phyloP scores from a whole-genome alignment of 2,113 vertebrate species.

The Cheilinus undulatus region DNA sequence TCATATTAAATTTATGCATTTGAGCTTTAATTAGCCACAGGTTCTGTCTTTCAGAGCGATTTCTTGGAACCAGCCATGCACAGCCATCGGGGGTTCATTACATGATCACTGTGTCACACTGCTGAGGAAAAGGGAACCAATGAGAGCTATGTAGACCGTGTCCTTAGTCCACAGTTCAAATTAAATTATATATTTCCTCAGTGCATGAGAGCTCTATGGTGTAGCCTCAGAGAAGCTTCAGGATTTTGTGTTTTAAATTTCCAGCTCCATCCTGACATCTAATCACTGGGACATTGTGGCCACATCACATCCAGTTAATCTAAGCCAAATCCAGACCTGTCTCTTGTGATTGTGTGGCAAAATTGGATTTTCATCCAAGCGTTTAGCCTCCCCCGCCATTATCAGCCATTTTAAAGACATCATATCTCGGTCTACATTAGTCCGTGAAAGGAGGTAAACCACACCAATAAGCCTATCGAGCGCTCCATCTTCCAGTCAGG shows the following conservation, averaged over 20 bases:
- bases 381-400: conserved; percentile 64
- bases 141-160: neutral
- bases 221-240: neutral
- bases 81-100: conserved; percentile 34
- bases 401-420: conserved; percentile 69
- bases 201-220: neutral
- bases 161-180: neutral
- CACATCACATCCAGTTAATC: conserved; percentile 65
- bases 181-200: neutral
- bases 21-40: conserved; percentile 71
- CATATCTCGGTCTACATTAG: conserved; percentile 58
- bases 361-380: conserved; percentile 78
- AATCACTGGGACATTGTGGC: conserved; percentile 59
- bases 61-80: conserved; percentile 54
- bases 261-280: conserved; percentile 65
- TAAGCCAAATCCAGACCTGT: conserved; percentile 53
- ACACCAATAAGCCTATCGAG: conserved; percentile 57
- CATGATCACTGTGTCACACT: conserved; percentile 6
- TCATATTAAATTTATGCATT: conserved; percentile 69
- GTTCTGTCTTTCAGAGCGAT: conserved; percentile 54
- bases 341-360: conserved; percentile 69
- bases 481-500: conserved; percentile 47
- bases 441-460: conserved; percentile 46
- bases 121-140: conserved; percentile 1
- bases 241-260: conserved; percentile 27